Base-by-base conservation (phyloP, 2,888 invertebrate species). In the Drosophila rellima region DNA sequence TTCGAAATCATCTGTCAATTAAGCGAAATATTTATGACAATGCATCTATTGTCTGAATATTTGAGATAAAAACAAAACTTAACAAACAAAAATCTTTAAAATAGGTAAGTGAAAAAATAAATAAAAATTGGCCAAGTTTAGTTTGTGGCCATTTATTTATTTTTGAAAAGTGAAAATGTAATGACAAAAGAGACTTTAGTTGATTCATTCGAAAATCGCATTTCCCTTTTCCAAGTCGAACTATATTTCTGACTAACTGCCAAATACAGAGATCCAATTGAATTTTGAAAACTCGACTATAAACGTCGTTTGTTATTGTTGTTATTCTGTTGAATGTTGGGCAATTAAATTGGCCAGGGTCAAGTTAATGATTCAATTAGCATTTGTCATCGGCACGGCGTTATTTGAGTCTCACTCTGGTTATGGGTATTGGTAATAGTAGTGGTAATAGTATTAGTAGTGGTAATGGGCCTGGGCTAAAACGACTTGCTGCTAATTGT, bases 331-430 rank as follows among this genome's bases (percentile, higher is more conserved):
- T 81, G 82, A 73, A 82, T 82, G 83, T 82, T 84, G 80, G 80
- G 69, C 84, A 84, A 82, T 82, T 82, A 82, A 74, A 67, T n/a
- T 60, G 56, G 45, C 54, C 83, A 83, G 83, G 83, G 83, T 83
- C 85, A 83, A 65, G 79, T 82, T 81, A 83, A 83, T 83, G 85
- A 83, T 83, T 83, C 85, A 83, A 83, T 83, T 83, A 83, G 81
- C 83, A 83, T 83, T 83, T 83, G 85, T 85, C 83, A 83, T 82
- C 85, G 56, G n/a, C n/a, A n/a, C 67, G 37, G 37, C 37, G 35
- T 31, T 39, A 11, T 18, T 29, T 31, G 45, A 42, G 42, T 44
- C 45, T 17, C 47, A 45, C 29, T 29, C 29, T 15, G 47, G 29
- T 47, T 29, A 29, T 29, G 17, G 47, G 29, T 48, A 48, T 48